A percentile compares a stretch with the other conserved stretches of the same genome.
These are phyloP conservation scores for Cotesia vestalis DNA, from an alignment of 1,140 invertebrate species.

Conservation along the genomic window DNA sequence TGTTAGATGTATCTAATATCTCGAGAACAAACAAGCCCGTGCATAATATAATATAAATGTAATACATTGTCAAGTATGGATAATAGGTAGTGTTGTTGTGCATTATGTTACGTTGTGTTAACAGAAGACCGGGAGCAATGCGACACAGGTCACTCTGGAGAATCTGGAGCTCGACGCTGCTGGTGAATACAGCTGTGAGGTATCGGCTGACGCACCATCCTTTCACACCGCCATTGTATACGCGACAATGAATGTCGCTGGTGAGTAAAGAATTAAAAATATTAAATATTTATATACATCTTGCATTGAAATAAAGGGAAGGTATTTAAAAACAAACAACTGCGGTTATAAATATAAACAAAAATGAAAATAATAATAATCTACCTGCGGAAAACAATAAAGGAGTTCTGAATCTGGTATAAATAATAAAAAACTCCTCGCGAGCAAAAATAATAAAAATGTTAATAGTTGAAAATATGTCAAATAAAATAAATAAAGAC, in stretches of 20 bases:
- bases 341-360: too few species aligned
- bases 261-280: conserved; percentile 65
- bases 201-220: conserved; percentile 84
- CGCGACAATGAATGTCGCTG: conserved; percentile 77
- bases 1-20: too few species aligned
- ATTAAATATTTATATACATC: background rate
- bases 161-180: conserved; percentile 71
- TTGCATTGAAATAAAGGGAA: background rate
- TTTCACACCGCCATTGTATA: conserved; percentile 81
- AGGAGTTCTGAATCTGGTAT: too few species aligned
- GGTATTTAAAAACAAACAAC: background rate
- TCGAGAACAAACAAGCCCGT: too few species aligned
- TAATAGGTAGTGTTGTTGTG: background rate
- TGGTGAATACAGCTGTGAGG: conserved; percentile 81
- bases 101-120: conserved; percentile 39
- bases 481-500: too few species aligned
- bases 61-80: too few species aligned
- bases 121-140: conserved; percentile 70
- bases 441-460: too few species aligned
- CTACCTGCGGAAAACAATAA: too few species aligned
- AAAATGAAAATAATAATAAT: too few species aligned
- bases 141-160: conserved; percentile 70
- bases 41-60: too few species aligned
- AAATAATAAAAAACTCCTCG: too few species aligned
- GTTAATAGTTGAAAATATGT: too few species aligned